A percentile compares a stretch with the other conserved stretches of the same genome.
Conservation (phyloP, 2,113 vertebrate species). For the Larimichthys crocea region DNA sequence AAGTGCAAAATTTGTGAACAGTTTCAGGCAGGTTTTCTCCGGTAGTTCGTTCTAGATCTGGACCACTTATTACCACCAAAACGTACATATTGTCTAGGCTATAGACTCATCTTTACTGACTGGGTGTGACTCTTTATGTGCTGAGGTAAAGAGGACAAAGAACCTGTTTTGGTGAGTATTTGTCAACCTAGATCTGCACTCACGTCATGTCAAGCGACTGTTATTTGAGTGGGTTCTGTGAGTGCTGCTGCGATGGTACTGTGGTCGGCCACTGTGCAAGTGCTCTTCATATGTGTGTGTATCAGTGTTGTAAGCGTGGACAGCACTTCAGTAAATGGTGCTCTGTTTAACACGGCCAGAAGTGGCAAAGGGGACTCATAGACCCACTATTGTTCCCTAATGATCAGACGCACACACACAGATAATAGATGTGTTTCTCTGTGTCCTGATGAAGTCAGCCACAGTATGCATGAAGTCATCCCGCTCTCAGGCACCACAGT, state of each 20-base stretch:
- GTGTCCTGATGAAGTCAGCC: conserved; percentile 44
- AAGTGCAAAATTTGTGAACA: too few relatives aligned
- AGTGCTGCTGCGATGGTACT: not conserved
- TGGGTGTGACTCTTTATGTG: not conserved
- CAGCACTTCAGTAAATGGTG: conserved; percentile 34
- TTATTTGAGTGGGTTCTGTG: not conserved
- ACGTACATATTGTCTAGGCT: too few relatives aligned
- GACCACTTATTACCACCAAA: too few relatives aligned
- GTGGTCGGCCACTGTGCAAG: not conserved
- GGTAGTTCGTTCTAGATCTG: too few relatives aligned
- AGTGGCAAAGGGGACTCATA: conserved; percentile 23
- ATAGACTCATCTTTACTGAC: too few relatives aligned
- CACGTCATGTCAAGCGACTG: not conserved
- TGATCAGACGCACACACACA: conserved; percentile 33
- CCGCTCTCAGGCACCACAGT: not conserved
- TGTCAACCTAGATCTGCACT: not conserved
- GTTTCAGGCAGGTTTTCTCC: too few relatives aligned
- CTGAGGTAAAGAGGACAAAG: not conserved
- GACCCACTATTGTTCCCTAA: conserved; percentile 50
- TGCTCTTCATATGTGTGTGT: not conserved
- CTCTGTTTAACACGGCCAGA: conserved; percentile 50
- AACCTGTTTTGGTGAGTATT: not conserved
- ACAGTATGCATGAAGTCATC: conserved; percentile 46
- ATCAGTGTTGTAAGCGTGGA: conserved; percentile 24
- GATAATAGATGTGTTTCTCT: conserved; percentile 42